Evolutionary conservation across 2,888 invertebrate species (phyloP), one percentile per base, ranked within the genome.

Genomic region (Dynastes hyllus): DNA sequence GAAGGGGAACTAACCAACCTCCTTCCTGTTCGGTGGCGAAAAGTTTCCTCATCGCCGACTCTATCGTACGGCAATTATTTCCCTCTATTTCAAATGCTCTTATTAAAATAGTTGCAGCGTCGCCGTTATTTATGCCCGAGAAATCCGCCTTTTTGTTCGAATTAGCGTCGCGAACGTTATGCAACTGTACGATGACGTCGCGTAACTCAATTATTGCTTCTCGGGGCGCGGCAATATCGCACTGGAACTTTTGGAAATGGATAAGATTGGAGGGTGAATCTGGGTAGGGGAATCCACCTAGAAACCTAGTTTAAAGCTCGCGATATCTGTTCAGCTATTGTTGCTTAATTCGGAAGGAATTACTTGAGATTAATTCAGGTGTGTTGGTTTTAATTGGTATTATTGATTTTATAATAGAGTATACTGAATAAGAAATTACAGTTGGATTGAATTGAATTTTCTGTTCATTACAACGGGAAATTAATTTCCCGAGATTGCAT

Each of bases 131-230:
- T 51, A 69, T 22, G 69, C 51, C 45, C 16, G 55, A 9, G 51
- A 69, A 69, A 69, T 51, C 50, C 50, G 16, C 69, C 32, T 63
- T 69, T 69, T 51, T 69, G 27, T 51, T 50, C 50, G 69, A 69
- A 69, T 69, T 69, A 69, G 51, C 51, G 69, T 51, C 22, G 51
- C 51, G 69, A 69, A 40, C 69, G 50, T 69, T 69, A 69, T 69
- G 69, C 51, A 51, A 22, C 45, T 11, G 45, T 45, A 11, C 45
- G 45, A 45, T 45, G 45, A 45, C 32, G 69, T 51, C 51, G 13
- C 29, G 27, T 69, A 69, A 69, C 69, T 69, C 69, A 69, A 50
- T 69, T 69, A 69, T 69, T 69, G 29, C 69, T 69, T 40, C 55
- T 58, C 63, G 55, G 55, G 32, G 63, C 29, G 4, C 2, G 63